Percentiles rank a stretch among this genome's conserved stretches.
Evolutionary conservation across 1,140 invertebrate genomes (phyloP).

Genomic region (Heliconius melpomene): DNA sequence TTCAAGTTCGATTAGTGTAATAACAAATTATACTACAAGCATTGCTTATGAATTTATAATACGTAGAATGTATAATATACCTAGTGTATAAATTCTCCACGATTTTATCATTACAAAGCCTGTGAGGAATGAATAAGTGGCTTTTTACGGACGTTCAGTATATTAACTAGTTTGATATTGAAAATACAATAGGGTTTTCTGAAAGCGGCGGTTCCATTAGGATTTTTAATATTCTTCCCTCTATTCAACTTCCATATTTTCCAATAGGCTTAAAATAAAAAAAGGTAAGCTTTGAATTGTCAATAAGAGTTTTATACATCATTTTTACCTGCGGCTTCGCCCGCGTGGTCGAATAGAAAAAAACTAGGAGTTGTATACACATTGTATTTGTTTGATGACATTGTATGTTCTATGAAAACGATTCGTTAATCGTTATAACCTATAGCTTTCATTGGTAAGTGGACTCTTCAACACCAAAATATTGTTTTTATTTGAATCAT

Average conservation of each 20-base stretch:
- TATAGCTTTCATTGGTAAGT: too few relatives aligned
- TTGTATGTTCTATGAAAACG: too few relatives aligned
- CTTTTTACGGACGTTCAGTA: slow-evolving; percentile 5
- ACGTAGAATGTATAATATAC: neutral
- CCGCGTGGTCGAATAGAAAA: too few relatives aligned
- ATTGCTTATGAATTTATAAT: neutral
- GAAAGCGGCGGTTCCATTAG: slow-evolving; percentile 1
- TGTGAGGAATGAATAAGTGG: neutral
- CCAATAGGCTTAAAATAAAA: neutral
- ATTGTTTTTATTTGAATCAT: too few relatives aligned
- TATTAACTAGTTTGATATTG: slow-evolving; percentile 1
- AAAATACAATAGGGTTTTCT: neutral
- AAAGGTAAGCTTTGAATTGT: neutral
- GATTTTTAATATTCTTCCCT: neutral
- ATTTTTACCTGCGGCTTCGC: too few relatives aligned
- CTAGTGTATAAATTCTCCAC: neutral
- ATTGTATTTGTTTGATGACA: too few relatives aligned
- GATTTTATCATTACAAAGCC: neutral
- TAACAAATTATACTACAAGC: too few relatives aligned
- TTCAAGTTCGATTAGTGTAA: too few relatives aligned
- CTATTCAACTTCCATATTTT: neutral
- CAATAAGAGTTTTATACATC: too few relatives aligned
- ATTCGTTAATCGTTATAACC: too few relatives aligned
- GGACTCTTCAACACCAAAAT: too few relatives aligned
- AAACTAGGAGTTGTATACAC: too few relatives aligned